These are phyloP conservation scores for Turnix velox DNA, from an alignment of 2,113 vertebrate species.

Conservation along the genomic window DNA sequence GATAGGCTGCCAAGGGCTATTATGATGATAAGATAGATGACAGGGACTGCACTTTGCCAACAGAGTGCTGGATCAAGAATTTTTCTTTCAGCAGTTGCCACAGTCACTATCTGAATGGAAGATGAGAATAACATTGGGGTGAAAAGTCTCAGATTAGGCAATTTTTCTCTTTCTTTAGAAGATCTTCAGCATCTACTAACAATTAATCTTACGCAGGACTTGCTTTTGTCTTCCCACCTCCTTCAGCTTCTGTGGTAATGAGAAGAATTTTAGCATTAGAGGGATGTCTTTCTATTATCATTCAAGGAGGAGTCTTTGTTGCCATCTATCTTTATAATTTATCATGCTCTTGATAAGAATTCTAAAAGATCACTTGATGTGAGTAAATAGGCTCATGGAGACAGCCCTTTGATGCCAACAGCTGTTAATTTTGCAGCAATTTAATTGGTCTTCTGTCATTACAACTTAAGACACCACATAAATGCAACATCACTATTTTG, in stretches of 20 bases:
- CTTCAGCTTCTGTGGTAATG: background rate
- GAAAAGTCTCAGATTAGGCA: background rate
- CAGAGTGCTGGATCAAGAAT: background rate
- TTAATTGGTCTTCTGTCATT: conserved; percentile 11
- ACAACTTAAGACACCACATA: background rate
- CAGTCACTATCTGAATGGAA: background rate
- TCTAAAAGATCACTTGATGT: background rate
- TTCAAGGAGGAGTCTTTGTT: conserved; percentile 30
- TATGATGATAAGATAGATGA: conserved; percentile 45
- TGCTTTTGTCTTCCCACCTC: background rate
- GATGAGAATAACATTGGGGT: background rate
- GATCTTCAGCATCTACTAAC: background rate
- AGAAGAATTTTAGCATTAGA: background rate
- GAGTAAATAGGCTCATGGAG: conserved; percentile 13
- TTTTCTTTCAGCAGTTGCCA: conserved; percentile 7
- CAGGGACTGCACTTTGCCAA: background rate
- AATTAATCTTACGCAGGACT: background rate
- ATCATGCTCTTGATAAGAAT: conserved; percentile 18
- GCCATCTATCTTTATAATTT: conserved; percentile 50
- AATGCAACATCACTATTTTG: conserved; percentile 31
- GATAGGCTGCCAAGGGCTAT: conserved; percentile 32
- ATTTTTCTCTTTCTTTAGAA: background rate
- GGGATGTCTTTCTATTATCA: background rate
- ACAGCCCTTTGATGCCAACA: background rate
- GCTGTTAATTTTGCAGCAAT: conserved; percentile 27